Base-by-base conservation (phyloP, 2,888 invertebrate genomes). In the Harpagoxenus sublaevis region DNA sequence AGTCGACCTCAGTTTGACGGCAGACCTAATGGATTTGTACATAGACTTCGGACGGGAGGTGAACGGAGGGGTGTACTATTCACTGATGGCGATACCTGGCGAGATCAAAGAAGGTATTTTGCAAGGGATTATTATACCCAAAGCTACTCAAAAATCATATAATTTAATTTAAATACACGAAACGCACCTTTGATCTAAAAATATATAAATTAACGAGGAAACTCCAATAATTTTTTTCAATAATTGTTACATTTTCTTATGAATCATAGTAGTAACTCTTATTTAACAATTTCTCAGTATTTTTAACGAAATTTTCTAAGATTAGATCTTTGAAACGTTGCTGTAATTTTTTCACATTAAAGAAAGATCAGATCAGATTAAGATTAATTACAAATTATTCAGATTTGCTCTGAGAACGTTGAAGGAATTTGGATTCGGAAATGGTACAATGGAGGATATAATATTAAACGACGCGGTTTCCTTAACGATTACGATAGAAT, bases 11-110 rank as follows among this genome's bases (percentile, higher is more conserved):
- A 97, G 87, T 97, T 97, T 89, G 97, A 97, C 91, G 97, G 97
- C 1, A 95, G 97, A 87, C 97, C 97, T 0, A 96, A 97, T 88
- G 97, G 96, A 53, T 97, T 97, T 89, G 0, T 73, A 23, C 96
- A 97, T 87, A 95, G 96, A 82, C 94, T 97, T 86, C 95, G 97
- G 85, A 96, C 97, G 53, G 96, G 97, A 83, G 97, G 97, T 28
- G 96, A 96, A 92, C 95, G 96, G 93, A 95, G 96, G 77, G 97
- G 97, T 6, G 96, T 97, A n/a, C 96, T 97, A 2, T 97, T 97
- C 88, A 96, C 96, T 1, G 97, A 97, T 87, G 97, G 97, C 0
- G 95, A 95, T 9, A 92, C 96, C 63, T 97, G 97, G 97, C 96
- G 95, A 83, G 96, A 96, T 83, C 97, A 97, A 89, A 96, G 97